These are phyloP conservation scores for Stichodactyla helianthus DNA, from an alignment of 64 coral and sea anemone genomes.

Conservation along the genomic window DNA sequence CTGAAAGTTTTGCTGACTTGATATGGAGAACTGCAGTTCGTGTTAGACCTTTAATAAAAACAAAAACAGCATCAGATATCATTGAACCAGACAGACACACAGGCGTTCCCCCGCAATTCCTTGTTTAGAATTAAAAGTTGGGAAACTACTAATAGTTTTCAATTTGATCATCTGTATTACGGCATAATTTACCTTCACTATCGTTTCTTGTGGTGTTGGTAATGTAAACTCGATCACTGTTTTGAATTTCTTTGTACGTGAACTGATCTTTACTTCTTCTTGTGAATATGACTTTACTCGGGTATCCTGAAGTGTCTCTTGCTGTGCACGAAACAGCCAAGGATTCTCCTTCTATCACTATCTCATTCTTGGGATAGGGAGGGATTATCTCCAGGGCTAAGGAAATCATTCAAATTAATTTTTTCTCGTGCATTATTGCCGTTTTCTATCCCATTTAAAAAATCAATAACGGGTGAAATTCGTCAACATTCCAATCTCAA, in stretches of 20 bases:
- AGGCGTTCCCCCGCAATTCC: no score
- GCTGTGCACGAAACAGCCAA: neutral
- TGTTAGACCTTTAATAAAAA: neutral
- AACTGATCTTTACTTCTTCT: neutral
- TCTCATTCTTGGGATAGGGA: neutral
- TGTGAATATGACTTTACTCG: constrained; percentile 12
- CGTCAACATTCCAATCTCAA: no score
- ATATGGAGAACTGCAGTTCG: constrained; percentile 1
- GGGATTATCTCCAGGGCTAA: neutral
- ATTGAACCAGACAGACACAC: neutral
- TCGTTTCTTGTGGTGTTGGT: constrained; percentile 3
- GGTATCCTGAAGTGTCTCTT: neutral
- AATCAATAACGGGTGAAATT: no score
- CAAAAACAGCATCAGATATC: neutral
- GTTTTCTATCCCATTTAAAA: no score
- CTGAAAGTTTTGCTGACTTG: neutral
- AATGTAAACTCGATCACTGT: neutral
- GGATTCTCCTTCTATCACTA: neutral
- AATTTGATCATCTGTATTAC: no score
- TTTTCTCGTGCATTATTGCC: no score
- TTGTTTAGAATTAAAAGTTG: neutral
- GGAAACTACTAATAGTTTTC: neutral
- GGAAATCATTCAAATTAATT: no score
- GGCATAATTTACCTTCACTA: neutral
- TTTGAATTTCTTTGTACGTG: neutral